These are phyloP conservation scores for Lordiphosa andalusiaca DNA, from an alignment of 2,888 invertebrate genomes.

Conservation along the genomic window DNA sequence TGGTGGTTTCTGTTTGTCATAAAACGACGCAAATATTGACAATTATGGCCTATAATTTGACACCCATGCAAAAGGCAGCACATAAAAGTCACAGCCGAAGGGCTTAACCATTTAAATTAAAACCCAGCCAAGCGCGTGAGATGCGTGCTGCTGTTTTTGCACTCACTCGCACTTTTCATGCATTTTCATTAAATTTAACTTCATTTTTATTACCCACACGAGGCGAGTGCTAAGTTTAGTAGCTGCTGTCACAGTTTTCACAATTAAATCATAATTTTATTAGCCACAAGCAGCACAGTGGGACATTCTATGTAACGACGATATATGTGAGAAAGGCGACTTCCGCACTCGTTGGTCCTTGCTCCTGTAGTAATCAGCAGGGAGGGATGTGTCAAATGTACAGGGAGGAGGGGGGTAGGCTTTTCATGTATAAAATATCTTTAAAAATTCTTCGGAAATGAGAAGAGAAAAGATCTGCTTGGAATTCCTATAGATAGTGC, in stretches of 20 bases:
- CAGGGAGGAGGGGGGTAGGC: too few relatives aligned
- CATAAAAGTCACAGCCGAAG: conserved; percentile 59
- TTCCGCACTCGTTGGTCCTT: too few relatives aligned
- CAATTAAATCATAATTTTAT: conserved; percentile 75
- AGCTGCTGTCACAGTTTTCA: conserved; percentile 65
- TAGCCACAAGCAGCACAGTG: conserved; percentile 41
- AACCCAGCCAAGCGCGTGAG: conserved; percentile 31
- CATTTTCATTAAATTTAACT: conserved; percentile 75
- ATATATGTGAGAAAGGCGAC: too few relatives aligned
- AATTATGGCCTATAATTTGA: conserved; percentile 75
- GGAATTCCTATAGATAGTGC: too few relatives aligned
- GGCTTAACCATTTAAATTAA: conserved; percentile 70
- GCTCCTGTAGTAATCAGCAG: too few relatives aligned
- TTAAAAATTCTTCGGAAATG: too few relatives aligned
- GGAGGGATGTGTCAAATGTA: too few relatives aligned
- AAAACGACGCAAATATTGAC: conserved; percentile 69
- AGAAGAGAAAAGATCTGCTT: too few relatives aligned
- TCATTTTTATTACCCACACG: conserved; percentile 66
- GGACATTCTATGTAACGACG: too few relatives aligned
- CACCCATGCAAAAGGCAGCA: conserved; percentile 54
- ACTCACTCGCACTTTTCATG: conserved; percentile 60
- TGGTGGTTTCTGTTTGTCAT: conserved; percentile 26
- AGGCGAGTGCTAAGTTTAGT: conserved; percentile 46
- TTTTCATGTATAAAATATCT: too few relatives aligned
- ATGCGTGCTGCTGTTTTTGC: conserved; percentile 29